Conservation (phyloP, 2,797 vertebrate genomes). For the Emys orbicularis region DNA sequence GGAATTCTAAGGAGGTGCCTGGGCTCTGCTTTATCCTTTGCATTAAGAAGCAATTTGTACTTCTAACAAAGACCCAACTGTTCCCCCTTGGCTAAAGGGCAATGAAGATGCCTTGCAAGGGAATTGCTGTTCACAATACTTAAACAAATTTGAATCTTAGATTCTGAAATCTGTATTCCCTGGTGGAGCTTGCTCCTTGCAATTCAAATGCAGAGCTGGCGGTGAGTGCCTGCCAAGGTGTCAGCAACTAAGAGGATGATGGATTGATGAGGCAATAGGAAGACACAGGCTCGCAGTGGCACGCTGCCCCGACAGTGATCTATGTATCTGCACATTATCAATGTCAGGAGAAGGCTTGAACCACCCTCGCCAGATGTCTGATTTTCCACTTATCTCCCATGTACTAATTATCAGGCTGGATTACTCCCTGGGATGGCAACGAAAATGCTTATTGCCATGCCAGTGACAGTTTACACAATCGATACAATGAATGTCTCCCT, state of each 20-base stretch:
- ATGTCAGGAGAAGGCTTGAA: conserved; percentile 72
- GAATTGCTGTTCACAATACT: conserved; percentile 83
- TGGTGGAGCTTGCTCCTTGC: conserved; percentile 65
- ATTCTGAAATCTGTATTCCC: conserved; percentile 85
- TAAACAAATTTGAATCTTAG: conserved; percentile 85
- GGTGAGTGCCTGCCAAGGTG: conserved; percentile 81
- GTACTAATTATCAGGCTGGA: conserved; percentile 72
- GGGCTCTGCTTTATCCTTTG: conserved; percentile 81
- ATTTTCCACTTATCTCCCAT: conserved; percentile 65
- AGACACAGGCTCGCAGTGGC: conserved; percentile 69
- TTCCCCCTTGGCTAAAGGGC: conserved; percentile 84
- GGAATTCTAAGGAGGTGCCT: conserved; percentile 84
- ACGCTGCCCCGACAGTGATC: conserved; percentile 76
- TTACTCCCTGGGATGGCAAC: conserved; percentile 63
- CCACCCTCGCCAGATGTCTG: conserved; percentile 71
- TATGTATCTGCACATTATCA: conserved; percentile 76
- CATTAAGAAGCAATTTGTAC: conserved; percentile 88
- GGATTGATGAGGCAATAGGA: conserved; percentile 83
- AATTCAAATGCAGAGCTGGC: conserved; percentile 82
- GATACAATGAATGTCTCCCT: conserved; percentile 50
- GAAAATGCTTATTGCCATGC: conserved; percentile 48
- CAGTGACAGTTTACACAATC: conserved; percentile 72
- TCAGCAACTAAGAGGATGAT: conserved; percentile 83
- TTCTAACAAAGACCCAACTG: conserved; percentile 80
- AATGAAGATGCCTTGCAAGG: conserved; percentile 80